Conservation (phyloP, 2,888 invertebrate genomes). For the Lissonota sp. region DNA sequence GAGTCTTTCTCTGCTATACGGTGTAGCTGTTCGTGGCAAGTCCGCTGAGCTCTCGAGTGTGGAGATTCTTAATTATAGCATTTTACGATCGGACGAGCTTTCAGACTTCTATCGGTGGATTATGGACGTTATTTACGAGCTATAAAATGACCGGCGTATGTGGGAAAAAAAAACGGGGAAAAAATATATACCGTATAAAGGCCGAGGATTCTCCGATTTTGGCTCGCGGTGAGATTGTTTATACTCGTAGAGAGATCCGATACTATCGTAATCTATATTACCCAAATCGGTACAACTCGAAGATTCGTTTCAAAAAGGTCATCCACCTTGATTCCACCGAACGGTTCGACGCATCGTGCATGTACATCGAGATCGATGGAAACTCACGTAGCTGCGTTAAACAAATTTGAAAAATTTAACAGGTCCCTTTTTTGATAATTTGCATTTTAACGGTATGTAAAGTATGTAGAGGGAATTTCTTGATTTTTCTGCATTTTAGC, state of each 20-base stretch:
- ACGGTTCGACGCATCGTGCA: background rate
- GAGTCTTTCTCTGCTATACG: conserved; percentile 28
- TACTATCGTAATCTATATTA: conserved; percentile 40
- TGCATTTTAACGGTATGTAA: background rate
- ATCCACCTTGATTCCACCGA: conserved; percentile 24
- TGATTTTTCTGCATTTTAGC: too few relatives aligned
- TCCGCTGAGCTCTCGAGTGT: conserved; percentile 32
- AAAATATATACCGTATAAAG: conserved; percentile 44
- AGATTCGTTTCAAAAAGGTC: conserved; percentile 20
- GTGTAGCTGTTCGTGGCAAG: background rate
- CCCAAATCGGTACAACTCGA: conserved; percentile 22
- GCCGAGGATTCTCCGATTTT: conserved; percentile 68
- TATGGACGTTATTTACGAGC: conserved; percentile 73
- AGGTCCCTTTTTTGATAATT: conserved; percentile 61
- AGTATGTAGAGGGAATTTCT: too few relatives aligned
- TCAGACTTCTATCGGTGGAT: conserved; percentile 71
- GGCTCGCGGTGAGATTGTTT: conserved; percentile 55
- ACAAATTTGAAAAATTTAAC: conserved; percentile 62
- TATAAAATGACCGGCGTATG: conserved; percentile 68
- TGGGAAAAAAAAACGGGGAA: conserved; percentile 36
- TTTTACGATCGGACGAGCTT: conserved; percentile 70
- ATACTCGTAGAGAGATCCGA: conserved; percentile 12
- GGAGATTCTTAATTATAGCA: conserved; percentile 72
- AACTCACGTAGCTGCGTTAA: background rate
- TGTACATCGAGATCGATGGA: background rate